A percentile compares a stretch with the other conserved stretches of the same genome.
phyloP scores from a whole-genome alignment of 2,113 vertebrate species.

The Taxidea taxus region DNA sequence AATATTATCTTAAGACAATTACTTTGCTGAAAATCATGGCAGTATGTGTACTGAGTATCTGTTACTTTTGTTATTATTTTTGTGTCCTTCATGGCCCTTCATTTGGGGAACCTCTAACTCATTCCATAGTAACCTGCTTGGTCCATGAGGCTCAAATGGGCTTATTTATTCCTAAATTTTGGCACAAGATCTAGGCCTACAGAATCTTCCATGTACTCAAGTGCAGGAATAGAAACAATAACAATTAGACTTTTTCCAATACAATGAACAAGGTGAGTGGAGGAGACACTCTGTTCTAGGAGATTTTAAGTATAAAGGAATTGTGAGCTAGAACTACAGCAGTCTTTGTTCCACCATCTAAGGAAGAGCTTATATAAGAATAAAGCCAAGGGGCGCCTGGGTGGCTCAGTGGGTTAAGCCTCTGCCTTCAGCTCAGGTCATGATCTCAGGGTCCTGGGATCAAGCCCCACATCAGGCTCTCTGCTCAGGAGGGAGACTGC shows the following conservation, averaged over 20 bases:
- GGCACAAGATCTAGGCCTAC: background rate
- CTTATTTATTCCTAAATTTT: background rate
- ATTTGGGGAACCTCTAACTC: background rate
- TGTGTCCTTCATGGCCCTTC: background rate
- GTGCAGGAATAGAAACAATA: background rate
- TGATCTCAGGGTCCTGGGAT: too few species aligned
- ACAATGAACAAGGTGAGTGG: background rate
- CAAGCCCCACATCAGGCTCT: too few species aligned
- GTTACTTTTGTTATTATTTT: background rate
- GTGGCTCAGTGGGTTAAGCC: too few species aligned
- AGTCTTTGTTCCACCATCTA: background rate
- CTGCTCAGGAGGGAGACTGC: too few species aligned
- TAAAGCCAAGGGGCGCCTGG: background rate
- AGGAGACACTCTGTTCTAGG: background rate
- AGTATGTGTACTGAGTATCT: background rate
- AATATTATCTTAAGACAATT: background rate
- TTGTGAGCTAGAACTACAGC: background rate
- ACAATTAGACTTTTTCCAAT: background rate
- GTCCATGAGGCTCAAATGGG: background rate
- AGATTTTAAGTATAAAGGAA: background rate
- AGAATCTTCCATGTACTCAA: background rate
- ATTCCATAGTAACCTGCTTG: background rate
- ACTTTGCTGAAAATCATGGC: background rate
- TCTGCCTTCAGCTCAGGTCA: too few species aligned
- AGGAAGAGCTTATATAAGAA: background rate